Percentiles rank a stretch among this genome's conserved stretches.
Conservation (phyloP, 2,888 invertebrate species). For the Cheilosia pagana region DNA sequence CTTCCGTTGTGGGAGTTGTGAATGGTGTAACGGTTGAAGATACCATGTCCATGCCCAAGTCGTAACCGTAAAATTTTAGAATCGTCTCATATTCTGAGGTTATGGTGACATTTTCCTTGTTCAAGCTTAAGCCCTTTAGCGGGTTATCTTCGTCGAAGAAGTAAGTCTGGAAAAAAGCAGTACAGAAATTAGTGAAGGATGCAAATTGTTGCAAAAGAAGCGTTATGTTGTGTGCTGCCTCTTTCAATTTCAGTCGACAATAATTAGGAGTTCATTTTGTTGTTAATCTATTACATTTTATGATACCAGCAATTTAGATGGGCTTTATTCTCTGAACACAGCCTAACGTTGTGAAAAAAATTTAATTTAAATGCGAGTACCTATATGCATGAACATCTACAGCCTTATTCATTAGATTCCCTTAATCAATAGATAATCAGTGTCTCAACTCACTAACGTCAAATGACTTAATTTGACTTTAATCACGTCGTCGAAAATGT, state of each 20-base stretch:
- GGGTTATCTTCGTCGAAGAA: slow-evolving; percentile 93
- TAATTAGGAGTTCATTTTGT: no score
- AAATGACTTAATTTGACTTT: no score
- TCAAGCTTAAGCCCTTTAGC: slow-evolving; percentile 91
- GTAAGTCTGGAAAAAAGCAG: slow-evolving; percentile 86
- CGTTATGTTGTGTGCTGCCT: no score
- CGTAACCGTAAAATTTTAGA: slow-evolving; percentile 92
- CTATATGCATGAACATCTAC: no score
- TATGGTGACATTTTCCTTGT: slow-evolving; percentile 90
- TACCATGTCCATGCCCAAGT: slow-evolving; percentile 85
- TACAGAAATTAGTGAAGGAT: neutral
- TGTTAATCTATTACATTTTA: no score
- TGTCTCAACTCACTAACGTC: no score
- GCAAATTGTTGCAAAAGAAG: neutral
- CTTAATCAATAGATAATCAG: no score
- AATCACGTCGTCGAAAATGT: no score
- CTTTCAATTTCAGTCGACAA: no score
- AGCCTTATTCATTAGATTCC: no score
- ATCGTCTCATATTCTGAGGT: slow-evolving; percentile 89
- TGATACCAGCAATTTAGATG: no score
- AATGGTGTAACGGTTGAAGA: slow-evolving; percentile 77
- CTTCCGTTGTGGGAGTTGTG: slow-evolving; percentile 7
- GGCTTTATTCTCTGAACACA: no score
- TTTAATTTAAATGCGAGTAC: neutral
- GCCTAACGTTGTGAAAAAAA: neutral